phyloP scores from a whole-genome alignment of 2,113 vertebrate genomes.

The Tetrao urogallus region DNA sequence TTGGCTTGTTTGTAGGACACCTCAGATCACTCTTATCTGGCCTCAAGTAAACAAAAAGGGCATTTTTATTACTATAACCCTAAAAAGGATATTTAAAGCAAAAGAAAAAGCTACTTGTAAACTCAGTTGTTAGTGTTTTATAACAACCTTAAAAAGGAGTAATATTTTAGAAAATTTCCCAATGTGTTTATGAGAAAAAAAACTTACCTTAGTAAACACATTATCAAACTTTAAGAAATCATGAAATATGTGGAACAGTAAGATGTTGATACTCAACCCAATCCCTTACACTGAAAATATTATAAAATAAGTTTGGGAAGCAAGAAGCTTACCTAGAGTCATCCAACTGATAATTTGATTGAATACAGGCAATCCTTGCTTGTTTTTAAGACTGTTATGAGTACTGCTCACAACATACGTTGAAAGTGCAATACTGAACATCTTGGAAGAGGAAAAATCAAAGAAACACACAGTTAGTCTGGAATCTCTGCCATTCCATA shows the following conservation, averaged over 20 bases:
- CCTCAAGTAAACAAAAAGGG: background rate
- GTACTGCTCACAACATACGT: constrained; percentile 85
- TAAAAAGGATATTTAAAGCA: background rate
- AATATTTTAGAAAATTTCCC: background rate
- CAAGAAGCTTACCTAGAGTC: constrained; percentile 84
- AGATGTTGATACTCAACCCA: background rate
- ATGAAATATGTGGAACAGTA: background rate
- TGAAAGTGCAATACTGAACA: constrained; percentile 83
- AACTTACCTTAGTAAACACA: background rate
- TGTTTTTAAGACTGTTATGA: constrained; percentile 86
- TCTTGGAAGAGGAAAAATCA: constrained; percentile 75
- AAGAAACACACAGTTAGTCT: background rate
- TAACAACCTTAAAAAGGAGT: background rate
- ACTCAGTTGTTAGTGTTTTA: background rate
- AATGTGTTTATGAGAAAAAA: background rate
- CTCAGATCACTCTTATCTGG: background rate
- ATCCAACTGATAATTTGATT: constrained; percentile 93
- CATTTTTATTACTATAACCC: background rate
- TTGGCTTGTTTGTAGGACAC: background rate
- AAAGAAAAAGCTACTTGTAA: background rate
- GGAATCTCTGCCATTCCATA: background rate
- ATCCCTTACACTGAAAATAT: background rate
- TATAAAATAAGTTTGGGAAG: background rate
- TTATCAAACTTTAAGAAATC: background rate
- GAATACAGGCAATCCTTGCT: constrained; percentile 87